Evolutionary conservation across 2,888 invertebrate genomes (phyloP), one percentile per base, ranked within the genome.

Genomic region (Rhingia campestris): DNA sequence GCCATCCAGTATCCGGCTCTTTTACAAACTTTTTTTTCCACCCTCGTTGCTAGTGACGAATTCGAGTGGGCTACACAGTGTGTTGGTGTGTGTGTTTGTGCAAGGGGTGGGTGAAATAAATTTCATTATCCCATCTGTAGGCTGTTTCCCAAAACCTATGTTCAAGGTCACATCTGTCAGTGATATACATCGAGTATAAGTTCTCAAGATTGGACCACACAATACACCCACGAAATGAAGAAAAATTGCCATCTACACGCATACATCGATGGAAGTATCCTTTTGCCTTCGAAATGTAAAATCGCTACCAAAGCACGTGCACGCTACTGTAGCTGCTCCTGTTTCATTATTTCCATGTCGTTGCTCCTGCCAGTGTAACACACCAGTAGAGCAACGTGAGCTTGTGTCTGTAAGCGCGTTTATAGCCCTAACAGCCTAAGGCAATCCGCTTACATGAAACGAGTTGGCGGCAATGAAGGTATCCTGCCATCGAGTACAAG

Each of bases 121-220:
- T 74, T 74, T 79, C 74, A 69, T 70, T 74, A 61, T 74, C 69
- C 79, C 69, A 79, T 74, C 72, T 63, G 77, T 74, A 70, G 82
- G 84, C 84, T 73, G 77, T 58, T 74, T 74, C 58, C 22, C 69
- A 67, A 54, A 64, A 84, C 69, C 59, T 70, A 53, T 22, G 22
- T 84, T 87, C 87, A 87, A 87, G 87, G 87, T 87, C 87, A 87
- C 79, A 85, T 66, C 86, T 86, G 87, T 86, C 86, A 87, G 81
- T 77, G 84, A 58, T 77, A 53, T 81, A 61, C 81, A 37, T 22
- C 22, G 1, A 22, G 22, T 49, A 79, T 69, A 61, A 72, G 67
- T 54, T 41, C 51, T 49, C 22, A 49, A 45, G 45, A 63, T 73
- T 45, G 37, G 72, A 35, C 30, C 64, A 81, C 14, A 32, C 69